Base-by-base conservation (phyloP, 2,113 vertebrate species). In the Brachyhypopomus occidentalis region DNA sequence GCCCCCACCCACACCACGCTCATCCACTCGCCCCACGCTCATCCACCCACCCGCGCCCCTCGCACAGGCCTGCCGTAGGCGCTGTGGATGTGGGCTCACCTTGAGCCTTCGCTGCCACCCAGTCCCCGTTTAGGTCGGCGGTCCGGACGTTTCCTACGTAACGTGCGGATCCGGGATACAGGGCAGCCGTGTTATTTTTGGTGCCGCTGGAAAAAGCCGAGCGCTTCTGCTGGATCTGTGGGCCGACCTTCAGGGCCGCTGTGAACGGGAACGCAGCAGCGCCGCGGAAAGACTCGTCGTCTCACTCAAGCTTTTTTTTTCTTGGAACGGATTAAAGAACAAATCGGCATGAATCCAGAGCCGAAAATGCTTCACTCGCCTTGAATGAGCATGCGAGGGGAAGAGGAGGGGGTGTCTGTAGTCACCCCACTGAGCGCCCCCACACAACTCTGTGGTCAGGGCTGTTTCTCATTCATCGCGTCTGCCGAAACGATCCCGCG, bases 61-160 rank as follows among this genome's bases (percentile, higher is more conserved):
- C 30, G 3, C 72, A 63, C 79, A 81, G 80, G 75, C 73, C 80
- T 81, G 80, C 62, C 80, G 80, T 76, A 63, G 63, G 67, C 9
- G 1, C 17, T 38, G 23, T 25, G 69, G 69, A 73, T 76, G 38
- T 30, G 34, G 45, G 59, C 17, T 76, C 60, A 76, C 80, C 63
- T 76, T 56, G 22, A 27, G 34, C 20, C 56, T 55, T 41, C 27
- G 52, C n/a, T n/a, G 63, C 55, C 75, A 75, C 38, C n/a, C 36
- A n/a, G 59, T 78, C 71, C 14, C 52, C 75, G 56, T 58, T 79
- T 25, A 1, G 38, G 56, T 58, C 45, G 22, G 34, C 48, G 72
- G 34, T 62, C 23, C 48, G 63, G 70, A 60, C 63, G 45, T 27
- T 60, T 14, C 19, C 22, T 70, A 62, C n/a, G 69, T 76, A 60